A percentile compares a stretch with the other conserved stretches of the same genome.
Evolutionary conservation across 2,888 invertebrate genomes (phyloP).

Genomic region (Drosophila robusta): DNA sequence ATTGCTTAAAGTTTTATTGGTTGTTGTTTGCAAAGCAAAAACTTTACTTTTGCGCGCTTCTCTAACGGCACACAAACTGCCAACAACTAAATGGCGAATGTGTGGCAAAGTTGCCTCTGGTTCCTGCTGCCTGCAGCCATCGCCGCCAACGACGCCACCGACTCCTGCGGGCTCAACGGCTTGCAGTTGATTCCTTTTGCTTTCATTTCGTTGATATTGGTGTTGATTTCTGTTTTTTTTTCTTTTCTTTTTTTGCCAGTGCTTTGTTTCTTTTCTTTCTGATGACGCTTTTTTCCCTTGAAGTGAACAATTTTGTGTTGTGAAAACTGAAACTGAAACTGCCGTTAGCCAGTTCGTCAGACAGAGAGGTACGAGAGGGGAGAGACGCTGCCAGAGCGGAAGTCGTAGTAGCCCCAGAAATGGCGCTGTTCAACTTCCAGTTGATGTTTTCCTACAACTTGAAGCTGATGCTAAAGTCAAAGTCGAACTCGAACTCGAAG

Average conservation of each 20-base stretch:
- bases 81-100: constrained; percentile 54
- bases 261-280: constrained; percentile 5
- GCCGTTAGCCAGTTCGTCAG: constrained; percentile 60
- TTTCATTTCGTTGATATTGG: constrained; percentile 37
- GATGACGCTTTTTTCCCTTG: constrained; percentile 9
- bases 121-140: constrained; percentile 16
- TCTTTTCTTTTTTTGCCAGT: constrained; percentile 1
- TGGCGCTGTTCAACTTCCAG: constrained; percentile 44
- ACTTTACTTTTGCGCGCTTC: constrained; percentile 74
- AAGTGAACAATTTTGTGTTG: constrained; percentile 59
- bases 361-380: not conserved
- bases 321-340: constrained; percentile 76
- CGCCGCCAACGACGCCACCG: not conserved
- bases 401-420: constrained; percentile 47
- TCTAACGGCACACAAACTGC: constrained; percentile 66
- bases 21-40: constrained; percentile 79
- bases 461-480: constrained; percentile 3
- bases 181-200: constrained; percentile 49
- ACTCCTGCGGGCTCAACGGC: constrained; percentile 15
- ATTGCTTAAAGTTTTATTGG: constrained; percentile 82
- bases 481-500: constrained; percentile 4
- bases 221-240: constrained; percentile 17
- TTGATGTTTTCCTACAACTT: constrained; percentile 33
- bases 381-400: constrained; percentile 43
- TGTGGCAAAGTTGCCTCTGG: constrained; percentile 60